These are phyloP conservation scores for Tryphoninae sp. DNA, from an alignment of 2,888 invertebrate species.

Conservation along the genomic window DNA sequence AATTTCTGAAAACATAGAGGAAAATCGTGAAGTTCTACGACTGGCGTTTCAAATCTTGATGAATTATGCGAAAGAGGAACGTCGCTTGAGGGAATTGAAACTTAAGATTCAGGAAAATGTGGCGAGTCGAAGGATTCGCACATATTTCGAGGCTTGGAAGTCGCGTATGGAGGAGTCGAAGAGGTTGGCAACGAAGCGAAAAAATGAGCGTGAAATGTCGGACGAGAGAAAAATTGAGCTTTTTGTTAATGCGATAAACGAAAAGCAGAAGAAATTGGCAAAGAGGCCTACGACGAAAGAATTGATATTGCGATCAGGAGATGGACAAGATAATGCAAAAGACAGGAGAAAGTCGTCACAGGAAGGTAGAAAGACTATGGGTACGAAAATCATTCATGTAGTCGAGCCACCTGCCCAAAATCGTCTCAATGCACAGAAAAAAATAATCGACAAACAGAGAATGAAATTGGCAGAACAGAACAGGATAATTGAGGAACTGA, in stretches of 20 bases:
- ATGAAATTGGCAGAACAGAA: constrained; percentile 88
- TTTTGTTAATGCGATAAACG: constrained; percentile 74
- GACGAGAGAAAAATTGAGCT: constrained; percentile 76
- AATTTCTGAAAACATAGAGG: constrained; percentile 59
- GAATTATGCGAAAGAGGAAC: constrained; percentile 67
- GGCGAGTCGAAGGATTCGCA: constrained; percentile 63
- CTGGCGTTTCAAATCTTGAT: constrained; percentile 68
- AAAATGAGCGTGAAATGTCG: constrained; percentile 66
- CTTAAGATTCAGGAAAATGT: constrained; percentile 67
- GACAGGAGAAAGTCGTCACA: constrained; percentile 18
- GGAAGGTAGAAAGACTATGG: constrained; percentile 34
- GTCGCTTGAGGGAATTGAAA: constrained; percentile 69
- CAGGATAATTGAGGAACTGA: constrained; percentile 88
- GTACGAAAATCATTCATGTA: constrained; percentile 43
- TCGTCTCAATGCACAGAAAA: constrained; percentile 85
- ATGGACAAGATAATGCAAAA: constrained; percentile 44
- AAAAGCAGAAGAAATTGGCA: constrained; percentile 71
- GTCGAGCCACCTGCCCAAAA: constrained; percentile 71
- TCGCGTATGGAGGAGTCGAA: constrained; percentile 57
- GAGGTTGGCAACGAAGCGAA: constrained; percentile 53
- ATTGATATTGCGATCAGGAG: constrained; percentile 26
- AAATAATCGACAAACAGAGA: constrained; percentile 88
- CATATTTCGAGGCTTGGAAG: constrained; percentile 73
- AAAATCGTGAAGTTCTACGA: constrained; percentile 63
- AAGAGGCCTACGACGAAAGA: constrained; percentile 49